Conservation (phyloP, 2,888 invertebrate genomes). For the Hyposoter dolosus region DNA sequence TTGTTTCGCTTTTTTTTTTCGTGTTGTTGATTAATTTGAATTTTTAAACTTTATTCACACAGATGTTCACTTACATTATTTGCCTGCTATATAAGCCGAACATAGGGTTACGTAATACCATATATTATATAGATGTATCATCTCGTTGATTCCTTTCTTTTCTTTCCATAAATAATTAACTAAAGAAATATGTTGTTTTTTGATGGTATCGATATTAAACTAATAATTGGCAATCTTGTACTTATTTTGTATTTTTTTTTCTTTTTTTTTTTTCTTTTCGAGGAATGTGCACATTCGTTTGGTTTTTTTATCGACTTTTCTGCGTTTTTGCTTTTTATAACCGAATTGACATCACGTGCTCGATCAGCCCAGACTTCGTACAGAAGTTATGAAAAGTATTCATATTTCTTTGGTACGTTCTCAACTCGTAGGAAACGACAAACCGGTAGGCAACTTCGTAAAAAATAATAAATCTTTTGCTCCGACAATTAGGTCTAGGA, state of each 20-base stretch:
- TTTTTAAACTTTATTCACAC: conserved; percentile 84
- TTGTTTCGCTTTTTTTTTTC: neutral
- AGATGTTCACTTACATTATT: conserved; percentile 84
- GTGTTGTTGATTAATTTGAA: conserved; percentile 74
- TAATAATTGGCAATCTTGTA: conserved; percentile 84
- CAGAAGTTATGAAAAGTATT: conserved; percentile 53
- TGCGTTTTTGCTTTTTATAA: conserved; percentile 28
- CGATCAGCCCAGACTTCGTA: conserved; percentile 38
- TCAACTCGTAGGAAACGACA: conserved; percentile 48
- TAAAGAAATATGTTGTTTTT: conserved; percentile 75
- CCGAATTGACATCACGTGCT: conserved; percentile 56
- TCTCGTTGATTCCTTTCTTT: conserved; percentile 38
- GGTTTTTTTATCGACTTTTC: conserved; percentile 53
- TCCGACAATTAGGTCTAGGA: conserved; percentile 39
- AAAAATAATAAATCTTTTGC: conserved; percentile 40
- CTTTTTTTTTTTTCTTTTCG: conserved; percentile 72
- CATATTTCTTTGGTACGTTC: conserved; percentile 58
- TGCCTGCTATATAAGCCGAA: conserved; percentile 82
- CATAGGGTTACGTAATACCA: conserved; percentile 81
- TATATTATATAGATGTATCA: conserved; percentile 78
- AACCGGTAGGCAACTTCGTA: conserved; percentile 62
- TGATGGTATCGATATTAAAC: conserved; percentile 76
- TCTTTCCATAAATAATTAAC: conserved; percentile 73
- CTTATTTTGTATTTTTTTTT: conserved; percentile 75
- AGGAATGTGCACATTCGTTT: conserved; percentile 84